Conservation (phyloP, 2,113 vertebrate genomes). For the Pleuronectes platessa region DNA sequence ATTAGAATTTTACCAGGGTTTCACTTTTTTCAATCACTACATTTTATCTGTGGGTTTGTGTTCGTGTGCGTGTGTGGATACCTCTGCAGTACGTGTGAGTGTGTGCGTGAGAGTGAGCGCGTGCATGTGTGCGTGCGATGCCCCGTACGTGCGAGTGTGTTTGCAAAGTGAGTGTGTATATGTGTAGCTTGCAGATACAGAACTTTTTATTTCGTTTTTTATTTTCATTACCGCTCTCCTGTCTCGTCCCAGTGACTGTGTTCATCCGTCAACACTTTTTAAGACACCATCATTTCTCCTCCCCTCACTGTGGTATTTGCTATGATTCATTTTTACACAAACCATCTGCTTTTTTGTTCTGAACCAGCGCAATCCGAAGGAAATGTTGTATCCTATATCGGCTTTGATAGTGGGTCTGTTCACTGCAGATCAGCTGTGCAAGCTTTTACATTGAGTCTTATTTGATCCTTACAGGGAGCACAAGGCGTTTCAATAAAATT, state of each 20-base stretch:
- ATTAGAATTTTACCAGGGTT: constrained; percentile 79
- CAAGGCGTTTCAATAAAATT: constrained; percentile 75
- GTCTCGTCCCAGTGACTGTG: constrained; percentile 38
- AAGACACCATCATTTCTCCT: constrained; percentile 70
- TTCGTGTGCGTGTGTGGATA: constrained; percentile 56
- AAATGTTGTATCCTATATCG: constrained; percentile 65
- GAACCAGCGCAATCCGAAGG: constrained; percentile 61
- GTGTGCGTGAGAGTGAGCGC: constrained; percentile 46
- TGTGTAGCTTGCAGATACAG: constrained; percentile 68
- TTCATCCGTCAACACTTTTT: constrained; percentile 75
- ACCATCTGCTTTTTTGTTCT: constrained; percentile 74
- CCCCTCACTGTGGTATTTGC: constrained; percentile 76
- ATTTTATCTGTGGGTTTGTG: constrained; percentile 80
- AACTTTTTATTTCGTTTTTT: constrained; percentile 75
- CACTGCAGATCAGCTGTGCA: constrained; percentile 59
- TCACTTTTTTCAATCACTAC: constrained; percentile 77
- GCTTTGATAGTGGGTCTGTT: constrained; percentile 68
- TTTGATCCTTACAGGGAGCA: constrained; percentile 73
- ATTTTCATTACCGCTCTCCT: constrained; percentile 73
- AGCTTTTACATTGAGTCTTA: constrained; percentile 74
- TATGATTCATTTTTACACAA: constrained; percentile 79
- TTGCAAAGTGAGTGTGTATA: constrained; percentile 57
- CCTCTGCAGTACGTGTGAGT: constrained; percentile 30
- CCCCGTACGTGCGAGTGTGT: constrained; percentile 48
- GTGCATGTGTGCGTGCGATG: constrained; percentile 49